Base-by-base conservation (phyloP, 2,113 vertebrate species). In the Lagopus leucura region DNA sequence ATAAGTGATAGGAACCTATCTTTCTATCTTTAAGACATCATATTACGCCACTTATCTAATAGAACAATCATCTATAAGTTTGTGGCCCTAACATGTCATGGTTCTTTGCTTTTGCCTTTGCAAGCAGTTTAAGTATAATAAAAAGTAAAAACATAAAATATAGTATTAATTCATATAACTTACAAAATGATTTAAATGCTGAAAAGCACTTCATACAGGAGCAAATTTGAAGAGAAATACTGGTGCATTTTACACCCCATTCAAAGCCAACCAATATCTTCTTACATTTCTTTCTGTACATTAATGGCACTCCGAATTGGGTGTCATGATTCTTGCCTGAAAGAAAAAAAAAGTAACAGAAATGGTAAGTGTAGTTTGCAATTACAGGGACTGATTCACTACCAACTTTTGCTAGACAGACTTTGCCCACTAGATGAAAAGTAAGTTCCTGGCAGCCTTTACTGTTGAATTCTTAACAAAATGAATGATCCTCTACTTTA, bases 341-440 rank as follows among this genome's bases (percentile, higher is more conserved):
- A 38, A 38, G 24, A 38, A 38, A 40, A 63, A 63, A 94, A 94
- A 55, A 70, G 8, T 27, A 60, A 74, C 45, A 94, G 55, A 84
- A 89, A 63, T 8, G 77, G 11, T 22, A 89, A 86, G 58, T 88
- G 69, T 63, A 82, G 74, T 95, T 94, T 91, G 74, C 96, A 57
- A 92, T 91, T 90, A 87, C 34, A 90, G 71, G 75, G 30, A 13
- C 82, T 93, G 21, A 79, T 43, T 76, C n/a, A 63, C 30, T 80
- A 52, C 43, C 63, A 76, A 43, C 17, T n/a, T 89, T 50, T 66
- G 50, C 81, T 88, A 90, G 30, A 93, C 69, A 52, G 36, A 78
- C 3, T 71, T 88, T 81, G 7, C 5, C n/a, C 45, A 61, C 24
- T 32, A 69, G 24, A 16, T 92, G 50, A 65, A 88, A 88, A 86